Evolutionary conservation across 2,888 invertebrate genomes (phyloP), one percentile per base, ranked within the genome.

Genomic region (Cerastoderma edule): DNA sequence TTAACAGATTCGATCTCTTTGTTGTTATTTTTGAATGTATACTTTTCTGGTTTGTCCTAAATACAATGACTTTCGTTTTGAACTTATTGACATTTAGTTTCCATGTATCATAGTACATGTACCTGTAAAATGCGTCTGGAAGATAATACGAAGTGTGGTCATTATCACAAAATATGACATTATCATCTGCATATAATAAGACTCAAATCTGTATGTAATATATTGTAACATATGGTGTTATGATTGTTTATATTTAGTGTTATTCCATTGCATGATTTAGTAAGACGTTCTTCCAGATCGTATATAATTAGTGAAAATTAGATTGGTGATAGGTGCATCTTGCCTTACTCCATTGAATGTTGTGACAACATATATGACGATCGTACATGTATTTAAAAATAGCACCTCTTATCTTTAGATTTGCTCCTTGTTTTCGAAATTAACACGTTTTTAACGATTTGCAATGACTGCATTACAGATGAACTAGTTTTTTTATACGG

Each of bases 111-210:
- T 72, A 76, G 33, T 68, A n/a, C n/a, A n/a, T n/a, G n/a, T n/a
- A 76, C 16, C 67, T 44, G 24, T 53, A 1, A 39, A 67, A 76
- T 30, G 22, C 39, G 53, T 76, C 39, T 27, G 72, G 22, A 16
- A n/a, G 27, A 32, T n/a, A 48, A 35, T 71, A 67, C n/a, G 67
- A 66, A 30, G 44, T 39, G 0, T 71, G 32, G n/a, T n/a, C 2
- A 28, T n/a, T 63, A 6, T 72, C 72, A 8, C 67, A 22, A 24
- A 76, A 35, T 8, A 75, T 27, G 19, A 75, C 53, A 22, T 66
- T 75, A 46, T 75, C 69, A 57, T 75, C 75, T 32, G 75, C 75
- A 44, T 66, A 75, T 44, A 75, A 35, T 13, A 74, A 33, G 1
- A 66, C 16, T 19, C 65, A 50, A 19, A 70, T 22, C 60, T 60